Percentiles rank a stretch among this genome's conserved stretches.
Conservation (phyloP, 2,113 vertebrate genomes). For the Xiphophorus maculatus region DNA sequence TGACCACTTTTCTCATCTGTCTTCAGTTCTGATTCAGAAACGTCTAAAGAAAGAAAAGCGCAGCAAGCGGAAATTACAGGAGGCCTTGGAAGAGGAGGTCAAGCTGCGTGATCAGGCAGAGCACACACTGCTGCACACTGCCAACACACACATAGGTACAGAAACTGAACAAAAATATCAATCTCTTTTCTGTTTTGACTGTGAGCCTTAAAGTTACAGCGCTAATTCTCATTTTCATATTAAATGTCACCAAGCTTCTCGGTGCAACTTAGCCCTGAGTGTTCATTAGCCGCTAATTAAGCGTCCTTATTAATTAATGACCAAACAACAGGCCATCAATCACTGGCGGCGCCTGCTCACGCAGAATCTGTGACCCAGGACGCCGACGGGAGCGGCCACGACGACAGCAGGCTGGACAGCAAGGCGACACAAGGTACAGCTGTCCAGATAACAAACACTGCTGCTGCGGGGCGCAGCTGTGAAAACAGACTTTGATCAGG, state of each 20-base stretch:
- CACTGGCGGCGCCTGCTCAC: constrained; percentile 83
- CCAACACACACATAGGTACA: constrained; percentile 67
- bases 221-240: constrained; percentile 51
- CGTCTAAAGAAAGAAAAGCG: constrained; percentile 79
- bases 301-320: constrained; percentile 73
- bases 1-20: not conserved
- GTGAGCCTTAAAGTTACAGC: not conserved
- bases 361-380: constrained; percentile 95
- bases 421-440: constrained; percentile 97
- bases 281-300: constrained; percentile 70
- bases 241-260: constrained; percentile 59
- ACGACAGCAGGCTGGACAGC: constrained; percentile 92
- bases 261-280: constrained; percentile 43
- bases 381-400: constrained; percentile 90
- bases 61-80: constrained; percentile 77
- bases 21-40: constrained; percentile 75
- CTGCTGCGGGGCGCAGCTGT: constrained; percentile 26
- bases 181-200: constrained; percentile 14
- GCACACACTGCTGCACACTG: constrained; percentile 70
- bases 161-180: not conserved
- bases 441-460: constrained; percentile 81
- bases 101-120: constrained; percentile 79
- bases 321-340: constrained; percentile 71
- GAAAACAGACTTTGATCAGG: not conserved
- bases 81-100: constrained; percentile 76